A percentile compares a stretch with the other conserved stretches of the same genome.
These are phyloP conservation scores for Trachemys scripta DNA, from an alignment of 2,113 vertebrate genomes.

Conservation along the genomic window DNA sequence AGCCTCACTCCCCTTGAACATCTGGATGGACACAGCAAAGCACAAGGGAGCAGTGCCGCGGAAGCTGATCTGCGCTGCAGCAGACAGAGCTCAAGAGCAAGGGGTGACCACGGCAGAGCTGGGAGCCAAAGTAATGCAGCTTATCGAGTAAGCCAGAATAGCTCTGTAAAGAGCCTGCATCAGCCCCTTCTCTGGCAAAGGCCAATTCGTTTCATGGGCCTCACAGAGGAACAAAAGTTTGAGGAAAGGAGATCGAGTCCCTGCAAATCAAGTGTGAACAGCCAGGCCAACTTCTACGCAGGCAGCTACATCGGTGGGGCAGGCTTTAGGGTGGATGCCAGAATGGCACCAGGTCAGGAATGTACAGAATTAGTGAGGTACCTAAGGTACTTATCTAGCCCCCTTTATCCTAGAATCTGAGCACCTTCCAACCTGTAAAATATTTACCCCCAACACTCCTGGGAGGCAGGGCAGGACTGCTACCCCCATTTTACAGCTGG, in stretches of 20 bases:
- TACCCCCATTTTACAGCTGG: background rate
- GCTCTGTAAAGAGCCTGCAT: background rate
- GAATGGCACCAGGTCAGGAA: background rate
- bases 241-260: background rate
- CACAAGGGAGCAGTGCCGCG: no score
- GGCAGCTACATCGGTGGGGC: rapidly evolving
- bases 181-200: background rate
- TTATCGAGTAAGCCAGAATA: background rate
- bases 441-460: background rate
- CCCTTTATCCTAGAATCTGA: background rate
- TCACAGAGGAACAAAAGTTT: rapidly evolving
- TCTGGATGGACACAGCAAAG: background rate
- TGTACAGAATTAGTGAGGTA: background rate
- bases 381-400: background rate
- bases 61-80: rapidly evolving
- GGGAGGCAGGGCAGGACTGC: rapidly evolving
- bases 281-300: background rate
- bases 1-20: background rate
- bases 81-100: background rate
- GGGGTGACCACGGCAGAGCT: rapidly evolving
- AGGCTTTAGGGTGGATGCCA: background rate
- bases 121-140: background rate
- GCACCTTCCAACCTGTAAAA: no score
- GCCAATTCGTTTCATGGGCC: rapidly evolving
- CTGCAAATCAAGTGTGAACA: background rate